Evolutionary conservation across 1,140 invertebrate species (phyloP).

Genomic region (Drosophila varians): DNA sequence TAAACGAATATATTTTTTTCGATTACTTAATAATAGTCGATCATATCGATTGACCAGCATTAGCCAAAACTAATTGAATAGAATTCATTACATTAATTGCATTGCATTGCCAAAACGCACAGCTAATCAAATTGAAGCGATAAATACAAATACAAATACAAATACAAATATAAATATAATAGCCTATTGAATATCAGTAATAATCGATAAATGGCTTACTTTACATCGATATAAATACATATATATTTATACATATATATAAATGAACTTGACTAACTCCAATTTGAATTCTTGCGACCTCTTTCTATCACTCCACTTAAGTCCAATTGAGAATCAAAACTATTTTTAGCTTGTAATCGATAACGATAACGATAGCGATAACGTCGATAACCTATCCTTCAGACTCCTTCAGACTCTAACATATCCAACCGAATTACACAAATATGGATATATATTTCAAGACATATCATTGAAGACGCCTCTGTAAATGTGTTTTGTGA

Average conservation of each 20-base stretch:
- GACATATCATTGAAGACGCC: constrained; percentile 68
- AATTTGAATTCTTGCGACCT: constrained; percentile 23
- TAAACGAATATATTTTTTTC: constrained; percentile 10
- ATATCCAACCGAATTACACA: constrained; percentile 7
- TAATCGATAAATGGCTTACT: constrained; percentile 33
- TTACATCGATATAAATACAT: constrained; percentile 40
- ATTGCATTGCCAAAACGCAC: constrained; percentile 22
- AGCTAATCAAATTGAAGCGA: constrained; percentile 31
- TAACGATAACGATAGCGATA: constrained; percentile 19
- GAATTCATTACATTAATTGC: constrained; percentile 1
- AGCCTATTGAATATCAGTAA: neutral
- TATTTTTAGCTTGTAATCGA: constrained; percentile 29
- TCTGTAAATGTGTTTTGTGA: constrained; percentile 49
- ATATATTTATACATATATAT: too few relatives aligned
- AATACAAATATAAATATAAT: constrained; percentile 3
- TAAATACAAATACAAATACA: neutral
- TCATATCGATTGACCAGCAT: constrained; percentile 20
- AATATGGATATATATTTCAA: constrained; percentile 37
- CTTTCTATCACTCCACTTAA: constrained; percentile 16
- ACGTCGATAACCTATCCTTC: constrained; percentile 6
- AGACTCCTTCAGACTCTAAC: constrained; percentile 2
- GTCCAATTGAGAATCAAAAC: constrained; percentile 21
- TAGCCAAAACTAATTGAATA: constrained; percentile 20
- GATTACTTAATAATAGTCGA: constrained; percentile 8
- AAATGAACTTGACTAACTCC: constrained; percentile 2